phyloP scores from a whole-genome alignment of 1,140 invertebrate genomes.

The Philotrypesis tridentata region DNA sequence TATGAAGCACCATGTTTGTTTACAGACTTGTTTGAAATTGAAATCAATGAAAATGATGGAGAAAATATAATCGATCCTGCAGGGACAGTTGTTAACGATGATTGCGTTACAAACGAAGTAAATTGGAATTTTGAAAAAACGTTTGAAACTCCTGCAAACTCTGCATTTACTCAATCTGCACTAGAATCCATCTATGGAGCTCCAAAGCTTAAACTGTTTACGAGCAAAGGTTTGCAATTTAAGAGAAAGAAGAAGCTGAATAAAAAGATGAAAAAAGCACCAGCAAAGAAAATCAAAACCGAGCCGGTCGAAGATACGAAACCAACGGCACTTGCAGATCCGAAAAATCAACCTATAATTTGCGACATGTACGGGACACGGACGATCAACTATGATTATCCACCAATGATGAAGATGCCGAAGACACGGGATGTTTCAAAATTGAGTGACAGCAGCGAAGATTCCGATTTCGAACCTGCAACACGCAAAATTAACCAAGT shows the following conservation, averaged over 20 bases:
- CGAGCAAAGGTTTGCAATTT: constrained; percentile 14
- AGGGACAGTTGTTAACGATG: not conserved
- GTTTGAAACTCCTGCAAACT: not conserved
- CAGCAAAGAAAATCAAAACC: constrained; percentile 9
- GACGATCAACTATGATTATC: constrained; percentile 56
- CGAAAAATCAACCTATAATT: constrained; percentile 3
- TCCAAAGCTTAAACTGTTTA: not conserved
- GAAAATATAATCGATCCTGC: not conserved
- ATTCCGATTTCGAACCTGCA: not conserved
- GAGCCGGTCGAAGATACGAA: not conserved
- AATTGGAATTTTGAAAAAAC: constrained; percentile 27
- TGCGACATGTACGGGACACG: constrained; percentile 55
- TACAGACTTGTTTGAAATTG: constrained; percentile 35
- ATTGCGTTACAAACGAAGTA: not conserved
- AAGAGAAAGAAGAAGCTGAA: not conserved
- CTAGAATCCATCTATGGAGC: constrained; percentile 19
- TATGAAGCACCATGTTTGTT: constrained; percentile 25
- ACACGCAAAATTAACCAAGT: not conserved
- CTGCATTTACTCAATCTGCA: not conserved
- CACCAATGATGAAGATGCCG: not conserved
- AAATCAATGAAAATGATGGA: constrained; percentile 37
- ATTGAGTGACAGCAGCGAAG: constrained; percentile 25
- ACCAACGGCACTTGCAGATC: not conserved
- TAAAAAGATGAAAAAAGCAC: not conserved
- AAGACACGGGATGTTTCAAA: not conserved